These are phyloP conservation scores for Augochlora pura DNA, from an alignment of 1,140 invertebrate species.

Conservation along the genomic window DNA sequence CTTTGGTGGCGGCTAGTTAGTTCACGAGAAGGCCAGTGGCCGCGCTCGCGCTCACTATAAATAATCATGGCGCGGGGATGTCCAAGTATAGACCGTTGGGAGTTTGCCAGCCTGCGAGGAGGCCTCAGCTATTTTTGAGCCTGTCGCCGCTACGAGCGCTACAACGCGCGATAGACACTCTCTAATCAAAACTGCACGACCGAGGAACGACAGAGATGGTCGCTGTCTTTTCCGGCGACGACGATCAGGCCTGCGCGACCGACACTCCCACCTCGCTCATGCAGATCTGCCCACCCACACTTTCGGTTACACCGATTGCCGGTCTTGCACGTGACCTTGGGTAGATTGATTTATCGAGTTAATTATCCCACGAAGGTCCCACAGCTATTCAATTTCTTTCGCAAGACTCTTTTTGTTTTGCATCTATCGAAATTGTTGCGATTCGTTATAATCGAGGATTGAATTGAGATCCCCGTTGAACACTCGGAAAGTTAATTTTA, in stretches of 20 bases:
- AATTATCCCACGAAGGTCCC: constrained; percentile 31
- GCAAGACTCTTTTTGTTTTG: neutral
- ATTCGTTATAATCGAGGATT: no score
- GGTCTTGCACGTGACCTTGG: constrained; percentile 53
- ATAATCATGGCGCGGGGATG: constrained; percentile 83
- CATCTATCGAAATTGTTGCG: no score
- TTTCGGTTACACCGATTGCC: constrained; percentile 9
- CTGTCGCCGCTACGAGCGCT: constrained; percentile 73
- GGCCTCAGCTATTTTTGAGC: constrained; percentile 79
- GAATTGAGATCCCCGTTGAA: no score
- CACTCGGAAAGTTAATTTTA: no score
- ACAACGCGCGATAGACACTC: constrained; percentile 68
- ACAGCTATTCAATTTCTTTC: neutral
- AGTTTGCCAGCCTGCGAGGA: constrained; percentile 81
- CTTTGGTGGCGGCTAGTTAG: constrained; percentile 76
- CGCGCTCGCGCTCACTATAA: constrained; percentile 81
- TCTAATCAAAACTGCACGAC: constrained; percentile 52
- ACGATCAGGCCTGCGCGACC: neutral
- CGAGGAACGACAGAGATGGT: constrained; percentile 37
- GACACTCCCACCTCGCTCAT: neutral
- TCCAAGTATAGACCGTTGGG: constrained; percentile 88
- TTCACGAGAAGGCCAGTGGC: constrained; percentile 82
- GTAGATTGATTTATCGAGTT: constrained; percentile 32
- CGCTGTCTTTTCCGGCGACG: constrained; percentile 22
- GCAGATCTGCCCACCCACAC: neutral